Evolutionary conservation across 2,888 invertebrate genomes (phyloP).

Genomic region (Abrostola tripartita): DNA sequence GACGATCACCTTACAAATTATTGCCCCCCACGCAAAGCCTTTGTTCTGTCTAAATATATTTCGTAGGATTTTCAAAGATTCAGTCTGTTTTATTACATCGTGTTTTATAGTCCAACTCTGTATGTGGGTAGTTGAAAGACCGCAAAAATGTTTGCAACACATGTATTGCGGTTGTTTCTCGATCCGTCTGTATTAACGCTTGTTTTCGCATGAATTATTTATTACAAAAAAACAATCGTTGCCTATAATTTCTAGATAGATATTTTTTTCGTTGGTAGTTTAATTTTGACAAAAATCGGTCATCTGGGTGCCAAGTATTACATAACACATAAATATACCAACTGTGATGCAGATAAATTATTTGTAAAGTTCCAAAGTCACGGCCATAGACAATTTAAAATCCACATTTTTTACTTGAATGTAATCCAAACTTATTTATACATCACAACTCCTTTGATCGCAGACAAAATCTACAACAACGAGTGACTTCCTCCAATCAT

Average conservation of each 20-base stretch:
- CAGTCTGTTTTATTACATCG: not conserved
- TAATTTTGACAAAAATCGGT: not conserved
- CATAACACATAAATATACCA: not conserved
- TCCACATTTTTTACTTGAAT: conserved; percentile 45
- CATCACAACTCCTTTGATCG: conserved; percentile 48
- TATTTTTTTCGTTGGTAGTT: not conserved
- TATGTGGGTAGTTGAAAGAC: not conserved
- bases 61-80: not conserved
- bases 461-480: conserved; percentile 18
- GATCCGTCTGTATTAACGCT: not conserved
- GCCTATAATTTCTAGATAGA: no score
- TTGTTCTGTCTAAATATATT: not conserved
- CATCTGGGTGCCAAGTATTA: not conserved
- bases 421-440: conserved; percentile 50
- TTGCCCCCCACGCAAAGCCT: not conserved
- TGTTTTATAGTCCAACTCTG: not conserved
- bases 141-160: conserved; percentile 1
- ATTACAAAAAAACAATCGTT: not conserved
- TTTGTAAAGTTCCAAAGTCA: conserved; percentile 31
- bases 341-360: conserved; percentile 4
- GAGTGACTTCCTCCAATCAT: conserved; percentile 50
- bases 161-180: not conserved
- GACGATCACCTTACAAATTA: not conserved
- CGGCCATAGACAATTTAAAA: conserved; percentile 25
- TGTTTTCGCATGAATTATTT: not conserved